phyloP scores from a whole-genome alignment of 2,797 vertebrate species.

The Florisuga fusca region DNA sequence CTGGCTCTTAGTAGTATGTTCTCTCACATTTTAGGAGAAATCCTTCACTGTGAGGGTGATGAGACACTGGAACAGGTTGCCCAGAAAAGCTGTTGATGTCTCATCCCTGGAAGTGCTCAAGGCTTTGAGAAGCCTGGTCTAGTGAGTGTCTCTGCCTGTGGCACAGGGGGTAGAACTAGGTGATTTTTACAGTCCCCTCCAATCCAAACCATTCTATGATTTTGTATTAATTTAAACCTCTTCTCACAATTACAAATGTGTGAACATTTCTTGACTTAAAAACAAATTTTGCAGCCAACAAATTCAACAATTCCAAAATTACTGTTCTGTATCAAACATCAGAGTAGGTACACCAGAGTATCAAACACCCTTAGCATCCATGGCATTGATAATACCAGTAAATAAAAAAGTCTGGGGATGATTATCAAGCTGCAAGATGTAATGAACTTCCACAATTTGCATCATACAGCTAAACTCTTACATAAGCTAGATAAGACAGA shows the following conservation, averaged over 20 bases:
- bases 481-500: not conserved
- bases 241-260: not conserved
- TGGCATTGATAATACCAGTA: not conserved
- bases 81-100: no score
- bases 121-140: no score
- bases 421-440: not conserved
- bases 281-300: not conserved
- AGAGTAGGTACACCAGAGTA: no score
- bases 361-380: not conserved
- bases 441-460: not conserved
- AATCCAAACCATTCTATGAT: no score
- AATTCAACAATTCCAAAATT: not conserved
- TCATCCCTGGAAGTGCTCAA: no score
- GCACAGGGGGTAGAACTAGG: no score
- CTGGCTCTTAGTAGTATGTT: not conserved
- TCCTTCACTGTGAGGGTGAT: no score
- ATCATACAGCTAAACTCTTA: not conserved
- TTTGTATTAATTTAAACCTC: not conserved
- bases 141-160: no score
- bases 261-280: not conserved
- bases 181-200: no score
- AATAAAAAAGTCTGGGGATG: not conserved
- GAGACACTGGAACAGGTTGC: no score
- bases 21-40: not conserved
- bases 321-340: not conserved